Percentiles rank a stretch among this genome's conserved stretches.
Evolutionary conservation across 2,113 vertebrate species (phyloP).

Genomic region (Myodes glareolus): DNA sequence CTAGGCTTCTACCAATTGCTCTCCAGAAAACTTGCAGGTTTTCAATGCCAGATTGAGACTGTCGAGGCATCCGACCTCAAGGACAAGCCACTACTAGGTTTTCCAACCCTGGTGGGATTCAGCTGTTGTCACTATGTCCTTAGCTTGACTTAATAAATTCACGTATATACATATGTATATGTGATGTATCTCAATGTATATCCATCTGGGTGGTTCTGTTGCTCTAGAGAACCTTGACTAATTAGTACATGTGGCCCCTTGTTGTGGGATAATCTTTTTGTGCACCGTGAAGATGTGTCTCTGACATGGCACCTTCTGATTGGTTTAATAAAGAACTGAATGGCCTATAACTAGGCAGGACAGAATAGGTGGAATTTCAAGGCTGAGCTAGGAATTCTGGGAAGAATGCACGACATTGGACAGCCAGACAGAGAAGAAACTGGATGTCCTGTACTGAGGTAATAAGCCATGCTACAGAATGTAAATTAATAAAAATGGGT

Average conservation of each 20-base stretch:
- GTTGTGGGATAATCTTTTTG: too few relatives aligned
- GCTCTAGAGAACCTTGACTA: background rate
- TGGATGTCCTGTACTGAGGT: too few relatives aligned
- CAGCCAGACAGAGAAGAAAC: too few relatives aligned
- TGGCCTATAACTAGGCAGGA: too few relatives aligned
- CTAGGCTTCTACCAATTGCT: background rate
- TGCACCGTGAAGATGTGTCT: too few relatives aligned
- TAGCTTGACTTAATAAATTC: background rate
- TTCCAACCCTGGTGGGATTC: background rate
- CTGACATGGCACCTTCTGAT: too few relatives aligned
- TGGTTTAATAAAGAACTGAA: too few relatives aligned
- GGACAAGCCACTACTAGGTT: background rate
- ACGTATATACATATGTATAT: background rate
- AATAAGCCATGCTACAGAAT: too few relatives aligned
- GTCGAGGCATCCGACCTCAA: background rate
- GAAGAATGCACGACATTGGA: too few relatives aligned
- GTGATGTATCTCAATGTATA: background rate
- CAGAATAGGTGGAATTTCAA: too few relatives aligned
- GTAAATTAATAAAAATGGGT: too few relatives aligned
- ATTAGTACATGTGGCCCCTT: background rate
- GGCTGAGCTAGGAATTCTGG: too few relatives aligned
- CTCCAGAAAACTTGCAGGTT: background rate
- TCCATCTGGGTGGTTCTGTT: background rate
- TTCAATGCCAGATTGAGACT: background rate
- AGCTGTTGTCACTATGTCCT: background rate